Conservation (phyloP, 2,797 vertebrate genomes). For the Distichodus sexfasciatus region DNA sequence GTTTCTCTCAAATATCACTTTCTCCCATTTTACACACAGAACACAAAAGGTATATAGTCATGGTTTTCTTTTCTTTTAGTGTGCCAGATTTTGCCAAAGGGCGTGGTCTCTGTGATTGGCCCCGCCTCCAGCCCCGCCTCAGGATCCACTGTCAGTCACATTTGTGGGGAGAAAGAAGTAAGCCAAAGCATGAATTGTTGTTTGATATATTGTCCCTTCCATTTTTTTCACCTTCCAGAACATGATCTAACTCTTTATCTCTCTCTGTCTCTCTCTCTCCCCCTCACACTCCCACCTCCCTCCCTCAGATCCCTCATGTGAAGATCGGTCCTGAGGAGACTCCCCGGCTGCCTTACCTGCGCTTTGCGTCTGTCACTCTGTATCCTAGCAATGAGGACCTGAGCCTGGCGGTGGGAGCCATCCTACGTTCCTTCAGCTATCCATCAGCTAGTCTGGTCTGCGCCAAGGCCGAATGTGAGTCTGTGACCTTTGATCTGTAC, state of each 20-base stretch:
- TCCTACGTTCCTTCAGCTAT: conserved; percentile 80
- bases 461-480: conserved; percentile 92
- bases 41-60: not conserved
- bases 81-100: conserved; percentile 94
- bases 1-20: too few species aligned
- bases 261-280: not conserved
- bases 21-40: not conserved
- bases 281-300: not conserved
- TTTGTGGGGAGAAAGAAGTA: conserved; percentile 95
- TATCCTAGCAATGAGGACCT: conserved; percentile 81
- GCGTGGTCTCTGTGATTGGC: conserved; percentile 88
- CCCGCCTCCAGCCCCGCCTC: conserved; percentile 91
- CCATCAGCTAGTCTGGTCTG: conserved; percentile 90
- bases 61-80: conserved; percentile 66
- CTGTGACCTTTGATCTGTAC: conserved; percentile 31
- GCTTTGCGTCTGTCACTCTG: conserved; percentile 77
- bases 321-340: conserved; percentile 76
- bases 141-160: conserved; percentile 92
- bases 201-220: not conserved
- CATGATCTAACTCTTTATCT: not conserved
- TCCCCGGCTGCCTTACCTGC: conserved; percentile 74
- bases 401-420: conserved; percentile 79
- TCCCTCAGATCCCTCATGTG: conserved; percentile 84
- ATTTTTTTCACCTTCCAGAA: not conserved
- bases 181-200: conserved; percentile 41